A percentile compares a stretch with the other conserved stretches of the same genome.
phyloP scores from a whole-genome alignment of 2,888 invertebrate genomes.

The Ornithoptera alexandrae region DNA sequence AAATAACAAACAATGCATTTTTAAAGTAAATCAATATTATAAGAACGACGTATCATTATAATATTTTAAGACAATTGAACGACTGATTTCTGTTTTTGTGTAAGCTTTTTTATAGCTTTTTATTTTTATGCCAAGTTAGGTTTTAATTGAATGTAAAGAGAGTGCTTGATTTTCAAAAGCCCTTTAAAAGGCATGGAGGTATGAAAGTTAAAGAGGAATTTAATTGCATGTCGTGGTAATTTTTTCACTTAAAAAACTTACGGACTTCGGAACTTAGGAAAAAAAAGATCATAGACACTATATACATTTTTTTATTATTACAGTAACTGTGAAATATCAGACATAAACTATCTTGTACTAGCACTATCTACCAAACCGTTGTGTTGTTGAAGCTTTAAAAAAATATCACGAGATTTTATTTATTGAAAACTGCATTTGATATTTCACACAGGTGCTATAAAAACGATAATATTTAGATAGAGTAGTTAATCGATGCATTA shows the following conservation, averaged over 20 bases:
- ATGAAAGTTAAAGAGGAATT: conserved; percentile 14
- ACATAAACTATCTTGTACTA: background rate
- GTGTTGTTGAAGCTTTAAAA: background rate
- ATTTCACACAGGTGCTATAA: background rate
- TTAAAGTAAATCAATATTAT: no score
- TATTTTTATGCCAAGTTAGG: background rate
- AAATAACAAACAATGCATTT: no score
- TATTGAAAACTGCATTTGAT: no score
- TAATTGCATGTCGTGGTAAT: conserved; percentile 13
- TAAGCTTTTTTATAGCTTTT: background rate
- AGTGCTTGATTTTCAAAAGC: conserved; percentile 19
- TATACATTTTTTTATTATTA: background rate
- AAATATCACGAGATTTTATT: background rate
- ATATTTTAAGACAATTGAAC: no score
- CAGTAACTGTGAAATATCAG: background rate
- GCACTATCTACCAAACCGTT: background rate
- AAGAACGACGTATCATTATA: no score
- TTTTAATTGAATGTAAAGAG: conserved; percentile 14
- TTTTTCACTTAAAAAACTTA: background rate
- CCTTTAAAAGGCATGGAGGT: conserved; percentile 20
- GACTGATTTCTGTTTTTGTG: no score
- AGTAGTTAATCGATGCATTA: background rate
- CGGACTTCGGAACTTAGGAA: no score
- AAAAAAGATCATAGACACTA: no score
- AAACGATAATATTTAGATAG: background rate